Conservation (phyloP, 2,797 vertebrate species). For the Phoebastria nigripes region DNA sequence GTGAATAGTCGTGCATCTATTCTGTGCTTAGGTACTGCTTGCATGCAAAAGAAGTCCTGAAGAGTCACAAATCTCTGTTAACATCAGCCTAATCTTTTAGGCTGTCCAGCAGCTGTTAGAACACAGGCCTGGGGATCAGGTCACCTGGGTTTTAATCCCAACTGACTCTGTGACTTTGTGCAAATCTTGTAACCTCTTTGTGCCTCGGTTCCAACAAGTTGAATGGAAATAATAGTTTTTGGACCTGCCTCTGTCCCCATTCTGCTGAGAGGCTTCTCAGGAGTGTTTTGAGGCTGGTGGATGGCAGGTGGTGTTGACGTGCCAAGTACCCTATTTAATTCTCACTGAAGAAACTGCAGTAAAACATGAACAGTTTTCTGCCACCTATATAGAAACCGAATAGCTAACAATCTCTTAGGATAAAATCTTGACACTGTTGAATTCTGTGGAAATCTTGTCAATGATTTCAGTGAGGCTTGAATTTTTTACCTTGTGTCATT, state of each 20-base stretch:
- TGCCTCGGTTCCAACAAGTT: neutral
- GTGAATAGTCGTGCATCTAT: neutral
- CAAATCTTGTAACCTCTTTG: neutral
- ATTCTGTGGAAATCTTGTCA: neutral
- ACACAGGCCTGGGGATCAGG: neutral
- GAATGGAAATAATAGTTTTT: neutral
- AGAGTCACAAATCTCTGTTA: neutral
- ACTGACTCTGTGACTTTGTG: neutral
- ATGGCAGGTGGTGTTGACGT: fast-evolving
- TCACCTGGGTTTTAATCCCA: neutral
- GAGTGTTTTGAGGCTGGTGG: neutral
- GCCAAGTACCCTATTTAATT: neutral
- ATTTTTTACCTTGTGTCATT: neutral
- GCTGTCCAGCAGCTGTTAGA: neutral
- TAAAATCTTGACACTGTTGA: neutral
- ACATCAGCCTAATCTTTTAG: neutral
- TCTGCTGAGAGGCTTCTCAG: neutral
- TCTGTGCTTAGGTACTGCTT: neutral
- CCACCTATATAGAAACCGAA: neutral
- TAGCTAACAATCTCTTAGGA: neutral
- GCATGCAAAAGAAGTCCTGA: neutral
- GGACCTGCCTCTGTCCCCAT: neutral
- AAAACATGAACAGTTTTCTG: neutral
- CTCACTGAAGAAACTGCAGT: neutral
- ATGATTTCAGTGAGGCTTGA: neutral